Percentiles rank a stretch among this genome's conserved stretches.
These are phyloP conservation scores for Dione vanillae DNA, from an alignment of 2,888 invertebrate genomes.

Conservation along the genomic window DNA sequence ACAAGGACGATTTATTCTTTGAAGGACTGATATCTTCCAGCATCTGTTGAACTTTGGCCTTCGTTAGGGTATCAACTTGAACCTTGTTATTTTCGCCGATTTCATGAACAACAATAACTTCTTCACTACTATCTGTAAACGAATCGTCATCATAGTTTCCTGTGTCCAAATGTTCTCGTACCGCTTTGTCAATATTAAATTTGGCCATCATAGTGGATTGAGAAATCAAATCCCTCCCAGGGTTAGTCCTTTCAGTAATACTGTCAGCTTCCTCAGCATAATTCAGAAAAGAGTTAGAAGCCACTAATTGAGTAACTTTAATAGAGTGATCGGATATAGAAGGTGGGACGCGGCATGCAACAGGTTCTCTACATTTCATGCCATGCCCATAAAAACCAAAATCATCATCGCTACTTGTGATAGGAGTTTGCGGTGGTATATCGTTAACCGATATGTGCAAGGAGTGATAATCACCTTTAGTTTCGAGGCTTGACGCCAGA, in stretches of 20 bases:
- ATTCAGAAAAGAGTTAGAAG: slow-evolving; percentile 72
- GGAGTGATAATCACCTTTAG: slow-evolving; percentile 79
- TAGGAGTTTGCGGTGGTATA: slow-evolving; percentile 70
- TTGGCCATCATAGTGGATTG: slow-evolving; percentile 80
- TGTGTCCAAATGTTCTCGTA: slow-evolving; percentile 73
- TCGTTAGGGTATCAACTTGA: slow-evolving; percentile 39
- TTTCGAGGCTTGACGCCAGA: slow-evolving; percentile 70
- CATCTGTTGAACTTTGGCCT: slow-evolving; percentile 34
- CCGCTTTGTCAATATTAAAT: slow-evolving; percentile 70
- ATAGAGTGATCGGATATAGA: slow-evolving; percentile 73
- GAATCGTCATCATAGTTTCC: slow-evolving; percentile 75
- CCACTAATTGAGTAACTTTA: slow-evolving; percentile 67
- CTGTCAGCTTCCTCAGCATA: slow-evolving; percentile 72
- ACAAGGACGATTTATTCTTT: slow-evolving; percentile 23
- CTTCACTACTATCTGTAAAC: slow-evolving; percentile 76
- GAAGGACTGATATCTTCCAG: slow-evolving; percentile 31
- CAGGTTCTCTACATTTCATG: slow-evolving; percentile 70
- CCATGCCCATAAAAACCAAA: slow-evolving; percentile 78
- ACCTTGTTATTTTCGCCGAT: slow-evolving; percentile 51
- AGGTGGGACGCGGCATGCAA: slow-evolving; percentile 71
- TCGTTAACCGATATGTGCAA: slow-evolving; percentile 72
- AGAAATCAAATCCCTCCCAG: slow-evolving; percentile 66
- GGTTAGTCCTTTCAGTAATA: slow-evolving; percentile 67
- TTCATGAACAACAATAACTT: slow-evolving; percentile 64
- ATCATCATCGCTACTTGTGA: slow-evolving; percentile 77